These are phyloP conservation scores for Melipona quadrifasciata DNA, from an alignment of 1,140 invertebrate genomes.

Conservation along the genomic window DNA sequence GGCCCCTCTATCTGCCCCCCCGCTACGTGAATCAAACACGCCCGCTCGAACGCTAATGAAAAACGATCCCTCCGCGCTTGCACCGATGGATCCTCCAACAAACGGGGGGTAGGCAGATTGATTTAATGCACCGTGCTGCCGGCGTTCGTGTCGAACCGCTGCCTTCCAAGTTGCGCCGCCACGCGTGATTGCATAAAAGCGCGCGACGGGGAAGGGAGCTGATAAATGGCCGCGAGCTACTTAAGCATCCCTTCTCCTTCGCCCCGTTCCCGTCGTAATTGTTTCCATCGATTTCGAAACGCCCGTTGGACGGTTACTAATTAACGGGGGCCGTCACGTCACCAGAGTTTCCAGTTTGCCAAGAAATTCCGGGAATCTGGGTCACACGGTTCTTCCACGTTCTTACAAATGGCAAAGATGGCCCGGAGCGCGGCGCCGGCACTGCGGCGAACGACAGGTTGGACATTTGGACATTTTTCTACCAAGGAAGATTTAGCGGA, in stretches of 20 bases:
- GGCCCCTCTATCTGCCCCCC: neutral
- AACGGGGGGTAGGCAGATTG: constrained; percentile 19
- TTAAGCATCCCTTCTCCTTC: neutral
- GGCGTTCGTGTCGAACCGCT: constrained; percentile 11
- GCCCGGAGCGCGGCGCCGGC: too few relatives aligned
- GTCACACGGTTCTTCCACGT: neutral
- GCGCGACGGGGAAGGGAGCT: neutral
- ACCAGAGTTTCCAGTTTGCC: neutral
- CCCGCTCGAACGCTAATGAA: constrained; percentile 28
- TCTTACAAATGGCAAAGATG: too few relatives aligned
- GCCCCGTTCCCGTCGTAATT: neutral
- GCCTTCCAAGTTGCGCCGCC: neutral
- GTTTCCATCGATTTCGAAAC: constrained; percentile 24
- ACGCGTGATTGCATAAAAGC: constrained; percentile 41
- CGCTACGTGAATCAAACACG: constrained; percentile 17
- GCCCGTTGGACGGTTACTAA: constrained; percentile 15
- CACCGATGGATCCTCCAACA: constrained; percentile 1
- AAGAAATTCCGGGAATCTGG: constrained; percentile 5
- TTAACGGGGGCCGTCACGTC: neutral
- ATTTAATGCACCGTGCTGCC: constrained; percentile 45
- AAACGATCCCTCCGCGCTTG: constrained; percentile 35
- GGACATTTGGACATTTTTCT: too few relatives aligned
- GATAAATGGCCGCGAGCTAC: constrained; percentile 31
- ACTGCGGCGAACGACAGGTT: too few relatives aligned
- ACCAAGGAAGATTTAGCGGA: too few relatives aligned